These are phyloP conservation scores for Sternarchorhynchus goeldii DNA, from an alignment of 2,797 vertebrate species.

Conservation along the genomic window DNA sequence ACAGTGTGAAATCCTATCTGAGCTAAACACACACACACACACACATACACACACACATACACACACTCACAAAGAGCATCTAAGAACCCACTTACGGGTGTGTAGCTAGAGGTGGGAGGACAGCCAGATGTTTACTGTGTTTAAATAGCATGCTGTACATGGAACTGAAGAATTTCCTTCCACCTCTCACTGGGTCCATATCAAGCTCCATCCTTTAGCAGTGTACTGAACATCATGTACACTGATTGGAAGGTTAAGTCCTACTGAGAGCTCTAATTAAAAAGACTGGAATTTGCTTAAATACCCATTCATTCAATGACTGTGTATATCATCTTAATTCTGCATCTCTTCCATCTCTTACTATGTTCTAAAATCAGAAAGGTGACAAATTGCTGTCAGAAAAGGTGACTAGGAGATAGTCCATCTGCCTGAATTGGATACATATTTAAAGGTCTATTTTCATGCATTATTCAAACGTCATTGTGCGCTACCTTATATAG, in stretches of 20 bases:
- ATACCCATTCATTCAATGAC: background rate
- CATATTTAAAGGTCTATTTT: slow-evolving; percentile 48
- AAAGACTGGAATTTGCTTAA: background rate
- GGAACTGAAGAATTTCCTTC: no score
- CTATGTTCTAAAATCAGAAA: slow-evolving; percentile 41
- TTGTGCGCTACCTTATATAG: slow-evolving; percentile 29
- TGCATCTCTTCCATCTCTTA: slow-evolving; percentile 15
- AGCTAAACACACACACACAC: background rate
- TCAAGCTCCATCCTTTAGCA: no score
- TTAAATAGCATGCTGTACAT: background rate
- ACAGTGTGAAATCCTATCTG: slow-evolving; percentile 37
- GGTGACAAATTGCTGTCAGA: slow-evolving; percentile 49
- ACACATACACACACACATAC: background rate
- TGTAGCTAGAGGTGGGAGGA: slow-evolving; percentile 44
- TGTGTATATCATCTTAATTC: slow-evolving; percentile 8
- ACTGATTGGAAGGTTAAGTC: background rate
- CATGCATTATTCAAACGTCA: slow-evolving; percentile 47
- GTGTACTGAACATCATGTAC: no score
- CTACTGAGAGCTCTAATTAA: background rate
- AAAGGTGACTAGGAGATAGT: slow-evolving; percentile 37
- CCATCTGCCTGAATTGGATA: slow-evolving; percentile 50
- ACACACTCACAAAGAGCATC: background rate
- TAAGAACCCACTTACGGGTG: slow-evolving; percentile 29
- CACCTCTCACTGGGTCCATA: no score
- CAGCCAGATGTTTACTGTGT: background rate